Base-by-base conservation (phyloP, 2,888 invertebrate species). In the Drosophila eohydei region DNA sequence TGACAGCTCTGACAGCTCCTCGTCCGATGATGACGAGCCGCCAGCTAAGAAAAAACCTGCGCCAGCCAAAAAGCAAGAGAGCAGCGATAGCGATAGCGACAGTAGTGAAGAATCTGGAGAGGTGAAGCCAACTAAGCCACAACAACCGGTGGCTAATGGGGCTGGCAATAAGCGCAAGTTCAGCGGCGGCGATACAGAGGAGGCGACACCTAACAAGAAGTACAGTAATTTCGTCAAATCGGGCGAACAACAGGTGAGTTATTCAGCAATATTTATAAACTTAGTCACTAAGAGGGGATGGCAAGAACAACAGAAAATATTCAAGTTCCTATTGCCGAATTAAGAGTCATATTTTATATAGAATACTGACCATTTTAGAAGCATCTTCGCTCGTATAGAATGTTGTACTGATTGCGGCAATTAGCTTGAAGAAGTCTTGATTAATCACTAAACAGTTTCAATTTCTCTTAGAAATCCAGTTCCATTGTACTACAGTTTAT, bases 221-320 rank as follows among this genome's bases (percentile, higher is more conserved):
- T 96, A 96, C 90, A 94, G 85, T 73, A 96, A 96, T 88, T 96
- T 96, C 90, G 95, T 96, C 0, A 96, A 96, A 93, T 94, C 94
- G 11, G 93, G 93, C 65, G 92, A 93, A 88, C 70, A 78, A 11
- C 81, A 91, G 87, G 91, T 91, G 59, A 84, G 89, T 64, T 61
- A 6, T 5, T 8, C 30, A 38, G 1, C 1, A 16, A n/a, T 4
- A n/a, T 4, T 8, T 8, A 44, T 26, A 26, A 3, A 3, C 3
- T 6, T 14, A 3, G 28, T 28, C 7, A 14, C 26, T 14, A 5
- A 12, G 5, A 41, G 16, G 41, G 16, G 9, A 41, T 8, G 30
- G 30, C 30, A 30, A 30, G 6, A 30, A 21, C 21, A 21, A 1
- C 21, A 21, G 21, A 21, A 21, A 21, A 21, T 21, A 21, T 21